phyloP scores from a whole-genome alignment of 2,797 vertebrate genomes.

The Nothura maculosa region DNA sequence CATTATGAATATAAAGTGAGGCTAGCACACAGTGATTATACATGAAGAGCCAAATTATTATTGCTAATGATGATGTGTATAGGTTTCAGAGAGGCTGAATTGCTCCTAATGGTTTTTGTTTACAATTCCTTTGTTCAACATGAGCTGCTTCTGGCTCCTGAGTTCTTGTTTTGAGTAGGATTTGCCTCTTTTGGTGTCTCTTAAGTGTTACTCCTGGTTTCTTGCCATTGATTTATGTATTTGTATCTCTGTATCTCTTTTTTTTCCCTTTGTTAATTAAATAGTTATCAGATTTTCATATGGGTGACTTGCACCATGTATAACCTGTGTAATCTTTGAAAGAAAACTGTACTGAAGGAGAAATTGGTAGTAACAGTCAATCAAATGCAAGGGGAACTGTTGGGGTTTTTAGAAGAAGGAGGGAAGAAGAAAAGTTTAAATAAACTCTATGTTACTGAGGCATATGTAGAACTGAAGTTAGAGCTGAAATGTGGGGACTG shows the following conservation, averaged over 20 bases:
- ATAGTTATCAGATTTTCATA: not conserved
- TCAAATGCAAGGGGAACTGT: not conserved
- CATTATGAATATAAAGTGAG: conserved; percentile 11
- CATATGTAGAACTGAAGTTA: not conserved
- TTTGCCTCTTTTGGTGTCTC: not conserved
- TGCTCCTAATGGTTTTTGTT: conserved; percentile 45
- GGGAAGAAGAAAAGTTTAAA: not conserved
- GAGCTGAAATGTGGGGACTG: not conserved
- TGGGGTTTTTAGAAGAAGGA: not conserved
- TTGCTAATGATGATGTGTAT: conserved; percentile 35
- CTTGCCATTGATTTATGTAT: not conserved
- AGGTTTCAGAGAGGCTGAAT: not conserved
- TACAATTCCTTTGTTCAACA: not conserved
- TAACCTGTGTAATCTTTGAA: not conserved
- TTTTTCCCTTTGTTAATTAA: not conserved
- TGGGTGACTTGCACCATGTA: not conserved
- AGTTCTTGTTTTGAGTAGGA: conserved; percentile 1
- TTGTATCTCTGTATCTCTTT: not conserved
- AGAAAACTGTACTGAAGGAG: not conserved
- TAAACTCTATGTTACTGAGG: not conserved
- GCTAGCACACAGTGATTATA: conserved; percentile 10
- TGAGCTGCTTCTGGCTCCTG: not conserved
- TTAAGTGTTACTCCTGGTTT: not conserved
- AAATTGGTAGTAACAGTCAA: not conserved
- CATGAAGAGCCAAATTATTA: conserved; percentile 36